Evolutionary conservation across 1,140 invertebrate species (phyloP).

Genomic region (Anastatus disparis): DNA sequence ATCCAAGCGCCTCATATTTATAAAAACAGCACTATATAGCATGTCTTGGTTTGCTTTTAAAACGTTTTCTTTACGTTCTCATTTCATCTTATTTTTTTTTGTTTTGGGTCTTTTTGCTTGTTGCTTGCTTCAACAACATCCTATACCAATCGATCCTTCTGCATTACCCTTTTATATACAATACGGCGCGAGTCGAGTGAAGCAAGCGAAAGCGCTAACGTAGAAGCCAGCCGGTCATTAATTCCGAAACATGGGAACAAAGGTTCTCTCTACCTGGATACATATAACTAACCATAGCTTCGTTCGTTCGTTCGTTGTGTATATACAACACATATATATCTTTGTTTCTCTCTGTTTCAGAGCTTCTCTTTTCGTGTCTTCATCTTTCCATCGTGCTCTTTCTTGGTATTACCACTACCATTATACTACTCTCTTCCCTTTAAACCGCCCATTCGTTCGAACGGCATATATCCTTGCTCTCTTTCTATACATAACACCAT

Average conservation of each 20-base stretch:
- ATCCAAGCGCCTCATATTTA: too few species aligned
- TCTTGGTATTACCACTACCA: constrained; percentile 22
- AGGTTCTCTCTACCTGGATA: constrained; percentile 54
- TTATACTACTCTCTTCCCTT: too few species aligned
- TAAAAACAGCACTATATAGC: background rate
- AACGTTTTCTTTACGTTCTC: too few species aligned
- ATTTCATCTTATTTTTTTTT: too few species aligned
- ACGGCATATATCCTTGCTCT: background rate
- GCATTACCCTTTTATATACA: constrained; percentile 16
- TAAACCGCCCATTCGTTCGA: constrained; percentile 7
- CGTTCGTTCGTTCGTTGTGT: background rate
- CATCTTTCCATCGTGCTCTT: constrained; percentile 33
- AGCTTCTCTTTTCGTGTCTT: constrained; percentile 31
- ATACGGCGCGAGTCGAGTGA: too few species aligned
- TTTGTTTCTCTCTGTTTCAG: constrained; percentile 33
- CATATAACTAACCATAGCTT: constrained; percentile 40
- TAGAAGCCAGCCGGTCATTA: constrained; percentile 53
- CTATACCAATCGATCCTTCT: constrained; percentile 24
- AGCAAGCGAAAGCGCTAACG: constrained; percentile 36
- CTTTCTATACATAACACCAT: background rate
- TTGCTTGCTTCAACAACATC: background rate
- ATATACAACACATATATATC: too few species aligned
- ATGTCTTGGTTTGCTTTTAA: too few species aligned
- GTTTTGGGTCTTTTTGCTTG: background rate
- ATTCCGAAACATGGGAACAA: constrained; percentile 62